These are phyloP conservation scores for Polymixis lichenea DNA, from an alignment of 2,888 invertebrate genomes.

Conservation along the genomic window DNA sequence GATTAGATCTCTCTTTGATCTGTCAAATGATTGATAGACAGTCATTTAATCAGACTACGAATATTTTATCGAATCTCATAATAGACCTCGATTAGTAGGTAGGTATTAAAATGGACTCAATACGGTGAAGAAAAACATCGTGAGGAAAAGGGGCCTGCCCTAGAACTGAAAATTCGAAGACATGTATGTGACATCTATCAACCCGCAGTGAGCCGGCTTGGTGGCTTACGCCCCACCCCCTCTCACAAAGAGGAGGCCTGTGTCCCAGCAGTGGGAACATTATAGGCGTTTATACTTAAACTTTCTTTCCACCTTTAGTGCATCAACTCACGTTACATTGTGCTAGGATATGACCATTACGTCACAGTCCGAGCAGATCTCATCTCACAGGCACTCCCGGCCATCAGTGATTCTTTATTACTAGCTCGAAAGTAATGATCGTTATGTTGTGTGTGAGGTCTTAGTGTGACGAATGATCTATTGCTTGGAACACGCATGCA, in stretches of 20 bases:
- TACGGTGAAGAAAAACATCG: too few relatives aligned
- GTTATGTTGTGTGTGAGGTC: slow-evolving; percentile 34
- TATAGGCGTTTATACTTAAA: not conserved
- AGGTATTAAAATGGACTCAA: too few relatives aligned
- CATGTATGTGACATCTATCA: too few relatives aligned
- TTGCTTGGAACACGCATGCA: slow-evolving; percentile 23
- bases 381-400: slow-evolving; percentile 18
- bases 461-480: slow-evolving; percentile 31
- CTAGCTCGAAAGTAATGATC: slow-evolving; percentile 30
- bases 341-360: slow-evolving; percentile 34
- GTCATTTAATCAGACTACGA: slow-evolving; percentile 28
- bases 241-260: too few relatives aligned
- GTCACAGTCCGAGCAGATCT: slow-evolving; percentile 30
- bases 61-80: slow-evolving; percentile 13
- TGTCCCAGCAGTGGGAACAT: too few relatives aligned
- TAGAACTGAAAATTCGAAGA: too few relatives aligned
- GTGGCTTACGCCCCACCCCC: too few relatives aligned
- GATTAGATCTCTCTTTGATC: slow-evolving; percentile 34
- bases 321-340: slow-evolving; percentile 25
- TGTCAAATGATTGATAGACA: slow-evolving; percentile 25
- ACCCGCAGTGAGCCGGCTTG: too few relatives aligned
- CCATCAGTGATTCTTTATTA: slow-evolving; percentile 22
- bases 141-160: too few relatives aligned
- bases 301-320: slow-evolving; percentile 24
- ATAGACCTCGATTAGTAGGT: not conserved